Evolutionary conservation across 2,888 invertebrate genomes (phyloP), one percentile per base, ranked within the genome.

Genomic region (Parnassius apollo): DNA sequence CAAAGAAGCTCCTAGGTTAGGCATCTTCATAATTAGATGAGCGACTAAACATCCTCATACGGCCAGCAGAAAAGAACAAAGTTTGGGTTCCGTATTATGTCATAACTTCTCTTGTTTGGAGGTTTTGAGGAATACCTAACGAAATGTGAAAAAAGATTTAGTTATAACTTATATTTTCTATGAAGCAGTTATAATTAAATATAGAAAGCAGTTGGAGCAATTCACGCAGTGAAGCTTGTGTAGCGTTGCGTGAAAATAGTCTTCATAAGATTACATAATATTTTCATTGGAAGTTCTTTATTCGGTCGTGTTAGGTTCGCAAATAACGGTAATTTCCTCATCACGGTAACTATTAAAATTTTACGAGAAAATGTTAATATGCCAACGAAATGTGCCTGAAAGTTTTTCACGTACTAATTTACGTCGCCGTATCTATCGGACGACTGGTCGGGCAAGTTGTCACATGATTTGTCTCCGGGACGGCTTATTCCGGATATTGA

Each of bases 401-500:
- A 71, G 71, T 76, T 79, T 79, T 79, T 74, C 75, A 76, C 77
- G 74, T 78, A 78, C 77, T 77, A 73, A 76, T 78, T 75, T 71
- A 68, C 64, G 65, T 61, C 63, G 49, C 1, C n/a, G 58, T 69
- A 72, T 59, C 45, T 50, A 67, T 75, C 66, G 64, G 35, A 45
- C 70, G 69, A 74, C 68, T 55, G 51, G 68, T 73, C 68, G 65
- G 56, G 44, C 66, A 59, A 65, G 59, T 51, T 65, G 64, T 67
- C 65, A 55, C 57, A 64, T 60, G 58, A 66, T 54, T 58, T 53
- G 70, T 75, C 76, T 64, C 66, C 69, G 71, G 69, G 68, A 75
- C 76, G 78, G 80, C 83, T 80, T 78, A 77, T 81, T 72, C 86
- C 90, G 91, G 91, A 91, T 91, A 91, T 91, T 91, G 88, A 82